Evolutionary conservation across 2,797 vertebrate species (phyloP).

Genomic region (Ceryle rudis): DNA sequence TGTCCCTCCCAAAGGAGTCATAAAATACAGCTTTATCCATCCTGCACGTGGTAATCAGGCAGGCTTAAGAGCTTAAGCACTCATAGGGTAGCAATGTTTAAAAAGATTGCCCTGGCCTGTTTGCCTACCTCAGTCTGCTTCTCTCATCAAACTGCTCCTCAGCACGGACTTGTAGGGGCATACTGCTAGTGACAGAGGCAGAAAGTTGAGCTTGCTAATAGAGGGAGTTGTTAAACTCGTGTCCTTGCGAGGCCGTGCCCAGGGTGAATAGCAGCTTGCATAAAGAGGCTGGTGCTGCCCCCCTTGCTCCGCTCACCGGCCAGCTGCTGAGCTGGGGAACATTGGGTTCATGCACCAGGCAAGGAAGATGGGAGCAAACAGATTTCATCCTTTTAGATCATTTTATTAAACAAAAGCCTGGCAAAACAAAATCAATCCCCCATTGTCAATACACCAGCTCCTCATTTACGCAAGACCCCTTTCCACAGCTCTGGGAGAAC

Average conservation of each 20-base stretch:
- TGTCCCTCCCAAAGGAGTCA: not conserved
- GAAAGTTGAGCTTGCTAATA: not conserved
- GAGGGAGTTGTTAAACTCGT: accelerated
- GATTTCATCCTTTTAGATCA: not conserved
- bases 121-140: not conserved
- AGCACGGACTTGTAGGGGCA: not conserved
- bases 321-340: accelerated
- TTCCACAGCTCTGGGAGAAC: not conserved
- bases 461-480: not conserved
- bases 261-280: not conserved
- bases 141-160: not conserved
- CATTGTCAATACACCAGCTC: not conserved
- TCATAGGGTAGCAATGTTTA: not conserved
- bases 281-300: not conserved
- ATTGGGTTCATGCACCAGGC: accelerated
- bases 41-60: constrained; percentile 35
- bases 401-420: constrained; percentile 62
- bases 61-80: constrained; percentile 27
- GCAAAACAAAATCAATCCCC: not conserved
- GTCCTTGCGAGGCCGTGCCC: accelerated
- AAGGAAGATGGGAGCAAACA: not conserved
- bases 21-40: constrained; percentile 64
- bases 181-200: not conserved
- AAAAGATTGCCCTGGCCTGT: not conserved
- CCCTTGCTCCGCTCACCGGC: accelerated